Evolutionary conservation across 2,888 invertebrate species (phyloP).

Genomic region (Neocrepidodera transversa): DNA sequence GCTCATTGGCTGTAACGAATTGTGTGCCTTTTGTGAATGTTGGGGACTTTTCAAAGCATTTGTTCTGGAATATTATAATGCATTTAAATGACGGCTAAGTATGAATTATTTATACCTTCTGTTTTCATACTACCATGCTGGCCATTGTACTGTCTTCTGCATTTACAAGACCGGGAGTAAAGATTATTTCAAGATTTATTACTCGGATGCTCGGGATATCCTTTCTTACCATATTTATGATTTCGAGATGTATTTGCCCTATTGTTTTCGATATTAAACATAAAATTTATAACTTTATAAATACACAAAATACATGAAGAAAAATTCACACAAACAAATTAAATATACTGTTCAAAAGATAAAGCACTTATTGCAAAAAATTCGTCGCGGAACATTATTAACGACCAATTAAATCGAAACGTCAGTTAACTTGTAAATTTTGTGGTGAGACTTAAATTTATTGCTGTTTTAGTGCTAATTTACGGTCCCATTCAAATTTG

Average conservation of each 20-base stretch:
- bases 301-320: not conserved
- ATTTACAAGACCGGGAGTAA: slow-evolving; percentile 41
- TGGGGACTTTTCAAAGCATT: slow-evolving; percentile 33
- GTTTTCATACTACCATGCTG: slow-evolving; percentile 37
- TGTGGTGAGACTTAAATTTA: not conserved
- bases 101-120: slow-evolving; percentile 51
- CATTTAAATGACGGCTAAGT: slow-evolving; percentile 48
- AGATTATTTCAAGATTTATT: slow-evolving; percentile 47
- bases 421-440: slow-evolving; percentile 8
- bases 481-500: slow-evolving; percentile 6
- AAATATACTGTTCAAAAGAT: not conserved
- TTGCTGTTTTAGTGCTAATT: slow-evolving; percentile 3
- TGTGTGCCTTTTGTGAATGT: slow-evolving; percentile 35
- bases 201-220: slow-evolving; percentile 22
- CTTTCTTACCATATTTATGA: slow-evolving; percentile 33
- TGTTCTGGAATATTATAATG: slow-evolving; percentile 44
- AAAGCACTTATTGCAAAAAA: not conserved
- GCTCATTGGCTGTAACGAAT: slow-evolving; percentile 31
- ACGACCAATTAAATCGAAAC: slow-evolving; percentile 2
- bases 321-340: not conserved
- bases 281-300: not conserved
- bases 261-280: slow-evolving; percentile 11
- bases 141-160: slow-evolving; percentile 49
- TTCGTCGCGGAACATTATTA: not conserved
- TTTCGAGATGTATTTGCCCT: slow-evolving; percentile 24